Base-by-base conservation (phyloP, 2,888 invertebrate genomes). In the Pegoplata infirma region DNA sequence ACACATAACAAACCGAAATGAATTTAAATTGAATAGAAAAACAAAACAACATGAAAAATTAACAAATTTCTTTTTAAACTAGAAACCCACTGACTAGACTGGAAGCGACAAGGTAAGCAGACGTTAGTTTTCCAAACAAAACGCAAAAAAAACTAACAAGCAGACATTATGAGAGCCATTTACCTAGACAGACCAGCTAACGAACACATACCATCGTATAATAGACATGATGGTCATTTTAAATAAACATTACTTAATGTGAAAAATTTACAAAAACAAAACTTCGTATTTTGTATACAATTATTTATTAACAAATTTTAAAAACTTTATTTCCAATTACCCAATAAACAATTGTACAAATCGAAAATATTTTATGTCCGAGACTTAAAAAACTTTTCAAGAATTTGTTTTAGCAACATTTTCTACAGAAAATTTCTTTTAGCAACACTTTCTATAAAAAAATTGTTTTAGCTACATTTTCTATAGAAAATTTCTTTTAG, bases 11-110 rank as follows among this genome's bases (percentile, higher is more conserved):
- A 71, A 28, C n/a, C 36, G 40, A 61, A 55, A 12, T 25, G n/a
- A n/a, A n/a, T 10, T 3, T 59, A 21, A 28, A 61, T 59, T 58
- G 28, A 28, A 51, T 53, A 68, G 21, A 47, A 25, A 61, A 61
- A 66, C 51, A 46, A 46, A 61, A 53, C n/a, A 64, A 61, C 32
- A 25, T 12, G 4, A 46, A 59, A 66, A 56, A 67, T 55, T 61
- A 59, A 49, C 49, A 74, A 67, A 67, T 74, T 53, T 63, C 63
- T 72, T 63, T 74, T 66, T 63, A 67, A 55, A 67, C 67, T 56
- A 51, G 21, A 72, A 77, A 68, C 63, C 66, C 56, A 77, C 55
- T 73, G 56, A 69, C 58, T 68, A 53, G 36, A 69, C 64, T 32
- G 44, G 6, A 64, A 14, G 23, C 32, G n/a, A 40, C 32, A 10